phyloP scores from a whole-genome alignment of 2,797 vertebrate species.

The Pangasius macronema region DNA sequence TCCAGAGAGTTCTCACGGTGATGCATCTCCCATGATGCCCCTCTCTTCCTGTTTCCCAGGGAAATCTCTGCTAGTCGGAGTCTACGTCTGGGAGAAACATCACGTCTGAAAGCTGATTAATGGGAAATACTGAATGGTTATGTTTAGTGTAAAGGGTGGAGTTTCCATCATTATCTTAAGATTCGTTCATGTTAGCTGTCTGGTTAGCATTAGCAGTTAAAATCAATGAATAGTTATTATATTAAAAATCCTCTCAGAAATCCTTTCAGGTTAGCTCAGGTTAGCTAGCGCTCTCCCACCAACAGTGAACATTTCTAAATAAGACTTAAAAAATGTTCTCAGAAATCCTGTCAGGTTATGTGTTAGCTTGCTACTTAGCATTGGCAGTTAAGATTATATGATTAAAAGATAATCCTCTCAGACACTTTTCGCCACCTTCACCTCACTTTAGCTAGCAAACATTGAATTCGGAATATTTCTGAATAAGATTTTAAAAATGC shows the following conservation, averaged over 20 bases:
- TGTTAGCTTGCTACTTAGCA: not conserved
- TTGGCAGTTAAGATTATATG: not conserved
- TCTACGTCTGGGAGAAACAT: not conserved
- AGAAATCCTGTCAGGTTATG: not conserved
- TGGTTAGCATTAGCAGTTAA: not conserved
- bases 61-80: not conserved
- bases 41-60: conserved; percentile 48
- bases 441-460: not conserved
- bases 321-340: not conserved
- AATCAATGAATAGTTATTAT: not conserved
- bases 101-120: not conserved
- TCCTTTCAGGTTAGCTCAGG: not conserved
- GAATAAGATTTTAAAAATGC: not conserved
- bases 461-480: not conserved
- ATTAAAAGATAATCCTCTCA: not conserved
- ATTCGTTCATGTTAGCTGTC: not conserved
- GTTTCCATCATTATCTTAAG: no score
- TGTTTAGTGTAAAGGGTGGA: not conserved
- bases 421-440: not conserved
- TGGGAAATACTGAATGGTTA: not conserved
- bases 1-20: conserved; percentile 70
- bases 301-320: not conserved
- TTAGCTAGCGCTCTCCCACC: not conserved
- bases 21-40: conserved; percentile 58
- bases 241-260: not conserved